Evolutionary conservation across 37 sponge, comb jelly and placozoan species (phyloP).

Genomic region (Axinella damicornis): DNA sequence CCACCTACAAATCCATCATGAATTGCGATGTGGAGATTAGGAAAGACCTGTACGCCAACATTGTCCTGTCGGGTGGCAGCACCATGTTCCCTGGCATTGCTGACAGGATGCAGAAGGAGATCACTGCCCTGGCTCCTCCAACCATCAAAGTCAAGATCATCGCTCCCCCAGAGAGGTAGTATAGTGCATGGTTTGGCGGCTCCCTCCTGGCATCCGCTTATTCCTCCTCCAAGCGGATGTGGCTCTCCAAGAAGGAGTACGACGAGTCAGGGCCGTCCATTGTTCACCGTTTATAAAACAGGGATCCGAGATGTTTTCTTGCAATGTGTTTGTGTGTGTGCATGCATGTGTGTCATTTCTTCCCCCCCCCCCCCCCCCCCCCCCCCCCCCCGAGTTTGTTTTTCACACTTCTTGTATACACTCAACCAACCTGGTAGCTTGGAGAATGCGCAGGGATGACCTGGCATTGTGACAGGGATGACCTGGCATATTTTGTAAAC

Average conservation of each 20-base stretch:
- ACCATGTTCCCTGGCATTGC: constrained; percentile 99
- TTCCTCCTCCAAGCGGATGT: constrained; percentile 99
- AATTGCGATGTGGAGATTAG: constrained; percentile 99
- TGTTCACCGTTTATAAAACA: constrained; percentile 87
- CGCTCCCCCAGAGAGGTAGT: constrained; percentile 99
- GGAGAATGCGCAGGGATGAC: no score
- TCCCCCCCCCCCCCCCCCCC: no score
- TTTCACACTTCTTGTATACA: no score
- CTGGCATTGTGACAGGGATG: no score
- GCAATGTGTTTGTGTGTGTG: constrained; percentile 20
- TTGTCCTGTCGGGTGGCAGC: constrained; percentile 98
- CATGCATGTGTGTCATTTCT: constrained; percentile 23
- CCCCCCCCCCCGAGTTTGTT: no score
- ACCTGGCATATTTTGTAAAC: no score
- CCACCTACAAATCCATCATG: constrained; percentile 99
- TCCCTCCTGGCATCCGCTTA: constrained; percentile 99
- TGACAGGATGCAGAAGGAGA: constrained; percentile 99
- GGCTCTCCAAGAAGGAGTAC: constrained; percentile 99
- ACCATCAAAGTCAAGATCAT: constrained; percentile 99
- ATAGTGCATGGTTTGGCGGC: constrained; percentile 99
- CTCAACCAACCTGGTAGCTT: no score
- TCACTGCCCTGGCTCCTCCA: constrained; percentile 98
- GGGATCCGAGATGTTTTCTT: constrained; percentile 1
- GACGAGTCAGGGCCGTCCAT: constrained; percentile 99
- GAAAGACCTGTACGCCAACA: constrained; percentile 99